Evolutionary conservation across 30 jellyfish, hydroid and myxozoan species (phyloP).

Genomic region (Cassiopea andromeda): DNA sequence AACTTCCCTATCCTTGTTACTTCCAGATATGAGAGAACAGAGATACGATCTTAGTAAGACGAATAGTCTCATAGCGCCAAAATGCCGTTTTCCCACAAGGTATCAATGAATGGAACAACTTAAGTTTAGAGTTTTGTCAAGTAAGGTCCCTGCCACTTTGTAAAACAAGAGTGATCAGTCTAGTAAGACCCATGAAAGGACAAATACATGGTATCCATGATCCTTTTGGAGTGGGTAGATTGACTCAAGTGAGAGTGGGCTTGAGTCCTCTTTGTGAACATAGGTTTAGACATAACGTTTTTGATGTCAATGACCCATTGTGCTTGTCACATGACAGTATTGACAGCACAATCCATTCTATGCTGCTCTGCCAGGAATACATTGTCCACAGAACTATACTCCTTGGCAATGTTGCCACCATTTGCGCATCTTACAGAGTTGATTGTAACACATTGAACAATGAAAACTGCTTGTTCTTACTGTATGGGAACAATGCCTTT

Average conservation of each 20-base stretch:
- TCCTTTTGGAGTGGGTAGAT: constrained; percentile 26
- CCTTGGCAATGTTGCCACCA: constrained; percentile 7
- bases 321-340: constrained; percentile 20
- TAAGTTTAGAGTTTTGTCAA: constrained; percentile 43
- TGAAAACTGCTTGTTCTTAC: too few species aligned
- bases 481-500: too few species aligned
- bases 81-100: constrained; percentile 36
- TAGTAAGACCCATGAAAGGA: constrained; percentile 49
- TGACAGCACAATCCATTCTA: constrained; percentile 12
- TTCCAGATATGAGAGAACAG: constrained; percentile 19
- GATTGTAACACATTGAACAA: neutral
- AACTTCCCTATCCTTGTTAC: constrained; percentile 15
- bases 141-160: constrained; percentile 32
- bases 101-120: constrained; percentile 38
- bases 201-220: constrained; percentile 32
- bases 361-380: constrained; percentile 51
- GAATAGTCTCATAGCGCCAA: constrained; percentile 18
- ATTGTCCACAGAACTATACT: constrained; percentile 27
- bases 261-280: constrained; percentile 37
- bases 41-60: constrained; percentile 35
- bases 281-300: constrained; percentile 15
- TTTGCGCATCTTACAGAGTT: constrained; percentile 23
- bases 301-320: constrained; percentile 30
- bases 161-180: constrained; percentile 25
- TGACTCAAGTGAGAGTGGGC: constrained; percentile 36